Percentiles rank a stretch among this genome's conserved stretches.
Conservation (phyloP, 2,113 vertebrate genomes). For the Budorcas taxicolor region DNA sequence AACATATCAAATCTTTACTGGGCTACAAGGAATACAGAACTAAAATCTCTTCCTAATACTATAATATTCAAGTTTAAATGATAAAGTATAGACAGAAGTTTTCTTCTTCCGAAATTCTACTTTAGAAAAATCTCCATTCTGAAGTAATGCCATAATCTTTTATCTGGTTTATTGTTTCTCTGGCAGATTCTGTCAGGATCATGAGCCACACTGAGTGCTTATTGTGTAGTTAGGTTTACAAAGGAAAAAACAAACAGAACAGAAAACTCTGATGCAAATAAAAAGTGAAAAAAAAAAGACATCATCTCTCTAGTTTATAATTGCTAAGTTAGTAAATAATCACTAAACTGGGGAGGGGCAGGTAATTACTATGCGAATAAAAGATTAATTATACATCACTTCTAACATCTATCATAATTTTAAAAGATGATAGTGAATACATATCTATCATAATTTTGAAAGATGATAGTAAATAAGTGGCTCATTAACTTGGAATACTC, state of each 20-base stretch:
- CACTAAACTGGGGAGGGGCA: background rate
- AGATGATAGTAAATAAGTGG: background rate
- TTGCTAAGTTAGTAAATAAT: background rate
- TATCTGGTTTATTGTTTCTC: background rate
- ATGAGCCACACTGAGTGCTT: background rate
- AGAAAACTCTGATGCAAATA: background rate
- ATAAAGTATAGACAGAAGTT: background rate
- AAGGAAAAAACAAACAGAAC: background rate
- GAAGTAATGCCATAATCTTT: background rate
- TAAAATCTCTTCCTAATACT: background rate
- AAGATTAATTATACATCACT: background rate
- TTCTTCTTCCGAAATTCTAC: background rate
- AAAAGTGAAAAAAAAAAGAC: conserved; percentile 12
- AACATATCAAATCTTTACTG: background rate
- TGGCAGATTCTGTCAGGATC: background rate
- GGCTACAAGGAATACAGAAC: background rate
- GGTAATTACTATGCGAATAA: background rate
- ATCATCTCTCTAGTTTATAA: background rate
- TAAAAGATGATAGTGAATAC: background rate
- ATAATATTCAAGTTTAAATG: background rate
- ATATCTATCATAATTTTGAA: background rate
- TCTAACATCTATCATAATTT: background rate
- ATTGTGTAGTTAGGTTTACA: background rate
- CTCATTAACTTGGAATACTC: background rate
- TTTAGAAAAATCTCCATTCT: background rate